Base-by-base conservation (phyloP, 2,888 invertebrate genomes). In the Coleophora flavipennella region DNA sequence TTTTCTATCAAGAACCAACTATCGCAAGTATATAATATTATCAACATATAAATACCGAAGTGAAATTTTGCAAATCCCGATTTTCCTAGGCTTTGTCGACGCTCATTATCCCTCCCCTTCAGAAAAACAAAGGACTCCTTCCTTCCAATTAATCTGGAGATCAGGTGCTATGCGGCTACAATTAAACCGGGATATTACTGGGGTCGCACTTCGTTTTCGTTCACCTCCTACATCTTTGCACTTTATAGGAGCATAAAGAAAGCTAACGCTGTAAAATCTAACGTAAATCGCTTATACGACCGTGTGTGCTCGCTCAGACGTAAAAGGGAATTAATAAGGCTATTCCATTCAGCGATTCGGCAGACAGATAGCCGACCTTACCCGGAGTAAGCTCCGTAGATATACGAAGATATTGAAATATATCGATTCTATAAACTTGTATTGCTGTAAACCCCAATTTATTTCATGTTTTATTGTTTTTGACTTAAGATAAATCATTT, bases 291-390 rank as follows among this genome's bases (percentile, higher is more conserved):
- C 64, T 69, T 67, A 69, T 66, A 70, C 63, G 60, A 49, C 50
- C 67, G 63, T 63, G 55, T 77, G 71, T 71, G 76, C 67, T 57
- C 59, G 55, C 48, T 53, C 55, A 65, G 65, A 77, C 71, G 69
- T 80, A 76, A 80, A 80, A 62, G 72, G 66, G 78, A 78, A 83
- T 84, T 84, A 84, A 84, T 81, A 83, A 78, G 79, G 63, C 75
- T 54, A 77, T 83, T 81, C 57, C 67, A 65, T 48, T 58, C 53
- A 74, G 61, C 73, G 74, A 76, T 79, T 69, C 62, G 51, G 65
- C 57, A 74, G 71, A 74, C 67, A 62, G 66, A 75, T 71, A 72
- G 63, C 60, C 56, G 45, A 51, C 44, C 51, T 45, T 57, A 53
- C 50, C 50, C 49, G 40, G 50, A 59, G 57, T 54, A 70, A 69